Percentiles rank a stretch among this genome's conserved stretches.
Conservation (phyloP, 30 jellyfish, hydroid and myxozoan species). For the Hydractinia echinata region DNA sequence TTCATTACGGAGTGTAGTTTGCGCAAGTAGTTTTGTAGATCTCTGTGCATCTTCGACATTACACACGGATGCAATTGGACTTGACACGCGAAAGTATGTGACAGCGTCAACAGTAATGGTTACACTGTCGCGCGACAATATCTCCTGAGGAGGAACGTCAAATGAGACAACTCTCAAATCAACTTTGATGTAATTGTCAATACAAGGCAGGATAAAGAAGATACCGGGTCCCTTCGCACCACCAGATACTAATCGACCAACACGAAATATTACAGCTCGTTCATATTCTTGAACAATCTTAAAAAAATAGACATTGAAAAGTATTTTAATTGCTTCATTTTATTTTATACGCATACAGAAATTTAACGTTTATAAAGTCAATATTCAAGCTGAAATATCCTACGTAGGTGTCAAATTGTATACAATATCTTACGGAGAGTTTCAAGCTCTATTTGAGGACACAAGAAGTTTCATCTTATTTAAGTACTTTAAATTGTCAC, state of each 20-base stretch:
- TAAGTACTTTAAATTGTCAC: too few species aligned
- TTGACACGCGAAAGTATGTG: slow-evolving; percentile 65
- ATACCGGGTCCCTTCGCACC: slow-evolving; percentile 93
- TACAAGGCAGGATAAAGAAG: slow-evolving; percentile 78
- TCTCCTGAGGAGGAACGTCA: slow-evolving; percentile 98
- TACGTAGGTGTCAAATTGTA: not conserved
- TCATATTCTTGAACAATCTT: slow-evolving; percentile 93
- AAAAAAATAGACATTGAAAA: not conserved
- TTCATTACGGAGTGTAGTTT: slow-evolving; percentile 75
- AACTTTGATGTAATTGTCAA: slow-evolving; percentile 80
- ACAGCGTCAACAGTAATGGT: slow-evolving; percentile 93
- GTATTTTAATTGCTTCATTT: not conserved
- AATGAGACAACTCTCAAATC: slow-evolving; percentile 83
- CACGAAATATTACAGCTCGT: slow-evolving; percentile 89
- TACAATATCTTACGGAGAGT: not conserved
- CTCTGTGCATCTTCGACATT: slow-evolving; percentile 92
- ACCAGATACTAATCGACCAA: slow-evolving; percentile 74
- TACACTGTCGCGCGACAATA: slow-evolving; percentile 82
- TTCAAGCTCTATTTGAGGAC: too few species aligned
- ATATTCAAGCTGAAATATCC: not conserved
- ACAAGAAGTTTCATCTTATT: too few species aligned
- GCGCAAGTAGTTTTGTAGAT: slow-evolving; percentile 78
- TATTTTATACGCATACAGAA: not conserved
- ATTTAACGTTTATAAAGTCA: not conserved
- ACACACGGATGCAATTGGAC: slow-evolving; percentile 76